Base-by-base conservation (phyloP, 2,888 invertebrate species). In the Orgyia antiqua region DNA sequence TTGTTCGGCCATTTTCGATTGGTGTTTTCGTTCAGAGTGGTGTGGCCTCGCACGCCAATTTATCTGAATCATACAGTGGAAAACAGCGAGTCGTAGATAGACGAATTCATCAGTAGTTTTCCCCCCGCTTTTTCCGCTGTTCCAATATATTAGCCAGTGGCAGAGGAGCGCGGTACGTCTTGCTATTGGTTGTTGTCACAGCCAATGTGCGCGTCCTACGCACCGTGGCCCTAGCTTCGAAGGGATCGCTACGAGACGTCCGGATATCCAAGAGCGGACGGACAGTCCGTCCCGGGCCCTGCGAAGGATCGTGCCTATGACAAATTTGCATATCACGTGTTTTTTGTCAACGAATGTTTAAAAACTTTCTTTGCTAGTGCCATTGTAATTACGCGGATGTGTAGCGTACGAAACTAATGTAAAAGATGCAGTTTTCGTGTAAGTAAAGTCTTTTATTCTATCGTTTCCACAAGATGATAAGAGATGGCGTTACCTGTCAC, bases 241-340 rank as follows among this genome's bases (percentile, higher is more conserved):
- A 78, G 80, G 79, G 77, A 79, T 60, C 62, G 68, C 10, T 23
- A 11, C 44, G 31, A 51, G 47, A 33, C 39, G 54, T 53, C 52
- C 54, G 61, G 56, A 57, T 76, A 77, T 76, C 80, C 70, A 70
- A 23, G 20, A 4, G 10, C 69, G 58, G 58, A 9, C 23, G 69
- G 58, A 58, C 77, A 82, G 80, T 83, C 71, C 70, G 70, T 62
- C 58, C 64, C 65, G 68, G 71, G 78, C 80, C 80, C 82, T 77
- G 79, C 42, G 58, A 68, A 61, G 64, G 61, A 70, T 58, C 55
- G 77, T 68, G 65, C 42, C 51, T 51, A 42, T 54, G 8, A 54
- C 63, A 61, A 61, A 68, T 65, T 62, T 62, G 64, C 51, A 59
- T 67, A 58, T 54, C 42, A 42, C 50, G 47, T 45, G 43, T 62